phyloP scores from a whole-genome alignment of 2,797 vertebrate genomes.

The Darevskia nairensis region DNA sequence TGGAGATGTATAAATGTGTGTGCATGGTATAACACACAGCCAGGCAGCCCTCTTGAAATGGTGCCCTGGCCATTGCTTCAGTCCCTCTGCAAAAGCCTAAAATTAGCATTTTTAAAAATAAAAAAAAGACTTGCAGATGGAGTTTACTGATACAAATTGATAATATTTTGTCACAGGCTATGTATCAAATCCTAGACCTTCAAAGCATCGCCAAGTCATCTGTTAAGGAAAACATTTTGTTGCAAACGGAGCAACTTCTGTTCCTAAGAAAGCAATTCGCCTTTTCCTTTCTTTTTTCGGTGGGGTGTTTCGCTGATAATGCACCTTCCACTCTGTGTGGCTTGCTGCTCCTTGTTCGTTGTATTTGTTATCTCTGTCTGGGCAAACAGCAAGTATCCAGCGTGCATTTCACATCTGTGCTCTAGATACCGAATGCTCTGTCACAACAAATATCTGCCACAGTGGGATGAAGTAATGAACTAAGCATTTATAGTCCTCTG shows the following conservation, averaged over 20 bases:
- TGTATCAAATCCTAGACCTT: background rate
- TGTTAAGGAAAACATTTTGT: constrained; percentile 5
- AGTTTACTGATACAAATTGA: background rate
- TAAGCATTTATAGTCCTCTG: constrained; percentile 1
- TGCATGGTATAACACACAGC: background rate
- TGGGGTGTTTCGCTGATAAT: background rate
- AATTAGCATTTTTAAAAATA: background rate
- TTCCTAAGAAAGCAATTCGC: constrained; percentile 20
- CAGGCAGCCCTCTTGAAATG: background rate
- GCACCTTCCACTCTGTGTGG: background rate
- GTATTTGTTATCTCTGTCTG: background rate
- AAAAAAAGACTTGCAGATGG: background rate
- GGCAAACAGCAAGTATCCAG: background rate
- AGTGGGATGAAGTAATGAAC: background rate
- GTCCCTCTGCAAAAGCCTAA: background rate
- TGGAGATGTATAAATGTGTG: background rate
- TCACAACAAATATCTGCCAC: background rate
- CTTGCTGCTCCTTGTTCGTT: background rate
- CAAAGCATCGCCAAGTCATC: constrained; percentile 11
- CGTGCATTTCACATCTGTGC: constrained; percentile 7
- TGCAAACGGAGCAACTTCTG: background rate
- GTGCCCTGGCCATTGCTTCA: background rate
- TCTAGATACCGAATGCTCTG: background rate
- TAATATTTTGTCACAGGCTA: constrained; percentile 12
- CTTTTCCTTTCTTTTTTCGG: background rate